A percentile compares a stretch with the other conserved stretches of the same genome.
These are phyloP conservation scores for Phyto melanocephala DNA, from an alignment of 2,888 invertebrate genomes.

Conservation along the genomic window DNA sequence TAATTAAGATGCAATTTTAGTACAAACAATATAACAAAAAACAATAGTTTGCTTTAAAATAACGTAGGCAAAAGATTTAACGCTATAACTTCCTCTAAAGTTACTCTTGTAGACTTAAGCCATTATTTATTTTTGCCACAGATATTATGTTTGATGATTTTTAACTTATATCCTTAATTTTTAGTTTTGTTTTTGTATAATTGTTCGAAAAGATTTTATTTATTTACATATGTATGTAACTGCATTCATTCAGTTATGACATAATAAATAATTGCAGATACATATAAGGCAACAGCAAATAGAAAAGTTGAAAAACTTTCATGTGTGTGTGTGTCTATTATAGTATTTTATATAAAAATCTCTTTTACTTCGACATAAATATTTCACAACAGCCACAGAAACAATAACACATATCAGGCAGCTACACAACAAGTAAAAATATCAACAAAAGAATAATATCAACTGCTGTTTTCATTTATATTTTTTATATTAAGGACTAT, in stretches of 20 bases:
- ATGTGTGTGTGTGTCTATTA: background rate
- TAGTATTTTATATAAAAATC: conserved; percentile 29
- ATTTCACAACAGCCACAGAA: conserved; percentile 32
- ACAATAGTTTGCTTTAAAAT: too few relatives aligned
- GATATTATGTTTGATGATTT: too few relatives aligned
- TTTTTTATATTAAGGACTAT: conserved; percentile 6
- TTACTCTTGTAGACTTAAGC: too few relatives aligned
- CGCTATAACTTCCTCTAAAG: too few relatives aligned
- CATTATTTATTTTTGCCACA: too few relatives aligned
- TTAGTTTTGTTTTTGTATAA: too few relatives aligned
- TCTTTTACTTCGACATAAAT: conserved; percentile 38
- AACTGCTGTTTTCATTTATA: conserved; percentile 20
- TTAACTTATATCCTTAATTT: too few relatives aligned
- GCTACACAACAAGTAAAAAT: conserved; percentile 14
- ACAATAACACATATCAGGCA: background rate
- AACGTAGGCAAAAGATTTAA: too few relatives aligned
- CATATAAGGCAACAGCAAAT: background rate
- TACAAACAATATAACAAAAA: too few relatives aligned
- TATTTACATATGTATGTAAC: background rate
- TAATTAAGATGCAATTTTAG: too few relatives aligned
- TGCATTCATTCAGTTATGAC: too few relatives aligned
- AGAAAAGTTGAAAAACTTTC: background rate
- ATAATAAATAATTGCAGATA: background rate
- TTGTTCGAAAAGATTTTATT: too few relatives aligned
- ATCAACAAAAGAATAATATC: conserved; percentile 29